Base-by-base conservation (phyloP, 2,113 vertebrate genomes). In the Tachysurus vachellii region DNA sequence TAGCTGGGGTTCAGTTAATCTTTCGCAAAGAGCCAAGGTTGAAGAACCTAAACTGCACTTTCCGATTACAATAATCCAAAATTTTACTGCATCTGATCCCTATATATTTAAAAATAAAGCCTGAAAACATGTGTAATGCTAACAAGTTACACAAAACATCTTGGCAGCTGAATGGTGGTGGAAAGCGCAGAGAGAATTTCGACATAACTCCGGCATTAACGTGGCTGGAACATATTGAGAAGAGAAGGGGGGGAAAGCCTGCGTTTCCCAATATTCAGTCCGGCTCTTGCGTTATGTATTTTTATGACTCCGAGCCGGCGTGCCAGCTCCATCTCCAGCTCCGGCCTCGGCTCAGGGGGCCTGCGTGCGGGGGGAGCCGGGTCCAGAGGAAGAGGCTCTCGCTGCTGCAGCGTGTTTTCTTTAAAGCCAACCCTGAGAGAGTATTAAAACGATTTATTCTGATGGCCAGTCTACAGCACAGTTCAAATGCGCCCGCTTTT, bases 381-480 rank as follows among this genome's bases (percentile, higher is more conserved):
- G 71, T 86, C 88, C 86, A 85, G 86, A 86, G 62, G 88, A 90
- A 90, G 84, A 89, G 85, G 23, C 36, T 77, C 62, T 89, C 82
- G 28, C 85, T n/a, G 85, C 86, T 81, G 80, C 82, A 53, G 75
- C 10, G 31, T 42, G 84, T 88, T 86, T 80, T 86, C 88, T 90
- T 90, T 90, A 84, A 90, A 83, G 89, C 61, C 80, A 80, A 90
- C 86, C 86, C 86, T 82, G 84, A 85, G 87, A 91, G 88, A 84
- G 85, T 87, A 86, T 87, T 87, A 89, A 88, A 91, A 66, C 71
- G 83, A 81, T 88, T 89, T 85, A 75, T 89, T 91, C 82, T 90
- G 88, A 89, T 84, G 89, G 89, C 83, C 89, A 91, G 85, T 91
- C 91, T 91, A 91, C 91, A 91, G 91, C 89, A 89, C 88, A 91